A percentile compares a stretch with the other conserved stretches of the same genome.
These are phyloP conservation scores for Microctenopoma lineatum DNA, from an alignment of 2,797 vertebrate species.

Conservation along the genomic window DNA sequence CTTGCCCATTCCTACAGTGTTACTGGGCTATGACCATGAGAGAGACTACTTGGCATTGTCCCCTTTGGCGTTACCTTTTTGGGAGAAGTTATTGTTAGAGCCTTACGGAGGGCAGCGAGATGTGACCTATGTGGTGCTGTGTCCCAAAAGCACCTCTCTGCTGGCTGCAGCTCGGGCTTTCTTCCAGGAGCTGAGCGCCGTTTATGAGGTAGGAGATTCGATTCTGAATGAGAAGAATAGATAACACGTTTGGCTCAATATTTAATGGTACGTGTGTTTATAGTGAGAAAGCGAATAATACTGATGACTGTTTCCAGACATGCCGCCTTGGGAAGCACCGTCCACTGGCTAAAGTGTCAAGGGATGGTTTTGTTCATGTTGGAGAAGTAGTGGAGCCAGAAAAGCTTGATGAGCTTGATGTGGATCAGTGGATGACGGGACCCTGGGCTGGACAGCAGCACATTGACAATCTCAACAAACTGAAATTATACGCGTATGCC, in stretches of 20 bases:
- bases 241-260: neutral
- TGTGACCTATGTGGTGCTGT: constrained; percentile 95
- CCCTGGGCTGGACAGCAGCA: constrained; percentile 92
- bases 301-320: constrained; percentile 79
- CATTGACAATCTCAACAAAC: constrained; percentile 93
- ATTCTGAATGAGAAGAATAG: neutral
- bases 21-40: constrained; percentile 94
- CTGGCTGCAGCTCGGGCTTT: constrained; percentile 92
- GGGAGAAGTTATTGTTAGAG: constrained; percentile 96
- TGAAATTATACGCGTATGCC: constrained; percentile 93
- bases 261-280: neutral
- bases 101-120: constrained; percentile 95
- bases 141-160: constrained; percentile 93
- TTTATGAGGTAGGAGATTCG: constrained; percentile 89
- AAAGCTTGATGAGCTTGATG: constrained; percentile 86
- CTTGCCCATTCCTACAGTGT: constrained; percentile 91
- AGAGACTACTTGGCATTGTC: constrained; percentile 95
- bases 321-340: constrained; percentile 97
- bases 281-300: neutral
- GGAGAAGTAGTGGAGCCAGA: constrained; percentile 86
- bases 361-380: constrained; percentile 92
- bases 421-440: constrained; percentile 91
- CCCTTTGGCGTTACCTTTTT: constrained; percentile 94
- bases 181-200: constrained; percentile 97
- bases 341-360: constrained; percentile 93